These are phyloP conservation scores for Epistrophe grossulariae DNA, from an alignment of 2,888 invertebrate genomes.

Conservation along the genomic window DNA sequence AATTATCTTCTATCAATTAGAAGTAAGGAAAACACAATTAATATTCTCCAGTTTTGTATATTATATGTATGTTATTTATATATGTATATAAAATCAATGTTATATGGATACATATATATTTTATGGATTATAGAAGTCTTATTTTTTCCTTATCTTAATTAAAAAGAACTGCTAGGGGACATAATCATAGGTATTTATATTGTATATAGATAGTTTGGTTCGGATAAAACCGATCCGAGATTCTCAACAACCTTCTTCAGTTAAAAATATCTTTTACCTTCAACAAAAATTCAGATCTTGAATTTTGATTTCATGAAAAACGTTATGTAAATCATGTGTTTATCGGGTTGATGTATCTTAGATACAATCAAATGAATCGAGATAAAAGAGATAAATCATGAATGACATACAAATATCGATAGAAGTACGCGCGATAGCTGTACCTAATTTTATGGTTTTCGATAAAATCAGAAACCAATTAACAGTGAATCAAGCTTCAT, in stretches of 20 bases:
- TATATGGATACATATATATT: neutral
- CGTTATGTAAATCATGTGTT: slow-evolving; percentile 45
- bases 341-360: slow-evolving; percentile 48
- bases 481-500: slow-evolving; percentile 44
- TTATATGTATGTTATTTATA: too few species aligned
- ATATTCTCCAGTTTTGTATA: too few species aligned
- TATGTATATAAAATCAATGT: too few species aligned
- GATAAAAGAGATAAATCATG: slow-evolving; percentile 63
- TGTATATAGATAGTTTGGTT: neutral
- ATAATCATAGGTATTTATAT: too few species aligned
- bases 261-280: slow-evolving; percentile 7
- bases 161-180: neutral
- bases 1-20: too few species aligned
- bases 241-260: neutral
- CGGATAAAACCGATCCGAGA: neutral
- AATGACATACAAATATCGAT: slow-evolving; percentile 37
- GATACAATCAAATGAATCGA: slow-evolving; percentile 54
- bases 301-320: slow-evolving; percentile 17
- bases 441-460: slow-evolving; percentile 37
- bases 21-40: too few species aligned
- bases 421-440: slow-evolving; percentile 33
- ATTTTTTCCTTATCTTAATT: neutral
- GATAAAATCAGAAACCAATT: slow-evolving; percentile 38
- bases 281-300: neutral
- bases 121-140: neutral